Conservation (phyloP, 2,888 invertebrate species). For the Sylvicola fuscatus region DNA sequence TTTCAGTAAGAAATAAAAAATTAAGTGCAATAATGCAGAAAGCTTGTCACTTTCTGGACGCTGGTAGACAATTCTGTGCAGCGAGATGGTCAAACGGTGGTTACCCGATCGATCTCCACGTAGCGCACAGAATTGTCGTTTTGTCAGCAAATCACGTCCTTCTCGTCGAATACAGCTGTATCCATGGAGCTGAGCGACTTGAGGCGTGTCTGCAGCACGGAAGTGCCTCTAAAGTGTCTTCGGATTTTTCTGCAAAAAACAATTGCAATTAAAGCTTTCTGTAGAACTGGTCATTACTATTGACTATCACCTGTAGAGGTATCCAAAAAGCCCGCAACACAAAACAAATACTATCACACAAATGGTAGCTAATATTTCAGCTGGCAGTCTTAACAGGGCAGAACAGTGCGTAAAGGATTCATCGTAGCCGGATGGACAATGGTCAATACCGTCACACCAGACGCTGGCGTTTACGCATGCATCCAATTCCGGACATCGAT, state of each 20-base stretch:
- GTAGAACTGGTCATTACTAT: too few species aligned
- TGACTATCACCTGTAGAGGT: conserved; percentile 34
- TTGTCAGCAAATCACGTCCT: conserved; percentile 89
- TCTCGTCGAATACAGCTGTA: conserved; percentile 66
- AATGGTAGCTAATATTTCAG: conserved; percentile 42
- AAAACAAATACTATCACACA: conserved; percentile 26
- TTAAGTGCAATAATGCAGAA: not conserved
- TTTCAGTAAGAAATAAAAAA: too few species aligned
- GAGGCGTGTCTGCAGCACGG: conserved; percentile 57
- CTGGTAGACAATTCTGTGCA: conserved; percentile 21
- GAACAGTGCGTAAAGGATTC: conserved; percentile 64
- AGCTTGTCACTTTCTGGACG: conserved; percentile 1
- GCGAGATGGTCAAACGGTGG: conserved; percentile 53
- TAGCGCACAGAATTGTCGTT: conserved; percentile 89
- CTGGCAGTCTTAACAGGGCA: conserved; percentile 52
- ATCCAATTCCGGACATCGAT: conserved; percentile 57
- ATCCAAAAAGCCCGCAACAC: conserved; percentile 27
- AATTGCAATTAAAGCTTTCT: too few species aligned
- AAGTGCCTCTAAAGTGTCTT: conserved; percentile 45
- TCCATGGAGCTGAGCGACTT: conserved; percentile 54
- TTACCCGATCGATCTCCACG: conserved; percentile 76
- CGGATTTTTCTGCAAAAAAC: conserved; percentile 25
- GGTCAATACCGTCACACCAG: conserved; percentile 60
- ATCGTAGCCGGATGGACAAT: conserved; percentile 64
- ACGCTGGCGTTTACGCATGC: conserved; percentile 60